Evolutionary conservation across 2,888 invertebrate species (phyloP), one percentile per base, ranked within the genome.

Genomic region (Rhamphomyia laevipes): DNA sequence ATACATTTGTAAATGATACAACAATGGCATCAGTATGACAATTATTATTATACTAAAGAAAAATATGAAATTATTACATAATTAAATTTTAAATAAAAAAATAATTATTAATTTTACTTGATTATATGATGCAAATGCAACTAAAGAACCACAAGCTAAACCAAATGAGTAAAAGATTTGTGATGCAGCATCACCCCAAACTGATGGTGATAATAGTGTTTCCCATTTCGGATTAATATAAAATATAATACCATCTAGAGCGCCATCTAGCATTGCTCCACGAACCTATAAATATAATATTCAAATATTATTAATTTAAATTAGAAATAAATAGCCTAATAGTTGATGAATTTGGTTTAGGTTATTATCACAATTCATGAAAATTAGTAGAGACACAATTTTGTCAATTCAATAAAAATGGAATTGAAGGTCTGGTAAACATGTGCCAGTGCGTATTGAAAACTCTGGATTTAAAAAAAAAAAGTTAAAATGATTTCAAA

Each of bases 111-210:
- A 41, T 33, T 50, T 16, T 52, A 59, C 59, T 48, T 71, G 70
- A 57, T 73, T 86, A 68, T 85, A 87, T 46, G 86, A 87, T 10
- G 87, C 81, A 47, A 88, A 73, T 0, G 86, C 85, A 43, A 88
- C 78, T 46, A 86, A 74, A 0, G 86, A 85, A 1, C 82, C 82
- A 57, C 81, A 81, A 1, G 75, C 80, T n/a, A 88, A 80, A 41
- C 86, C 84, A 51, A 87, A 82, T 0, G 88, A 87, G 69, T 86
- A 88, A 68, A 87, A 86, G 57, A 86, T 82, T 76, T 88, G 88
- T 2, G 86, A 86, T 1, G 86, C 86, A 1, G 88, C 87, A 56
- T 84, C 84, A 4, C 82, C 84, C 88, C 88, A 89, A 15, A 89
- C 86, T 56, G 75, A 71, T 0, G 82, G 78, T 13, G 80, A 73